Base-by-base conservation (phyloP, 2,797 vertebrate species). In the Pipistrellus nathusii region DNA sequence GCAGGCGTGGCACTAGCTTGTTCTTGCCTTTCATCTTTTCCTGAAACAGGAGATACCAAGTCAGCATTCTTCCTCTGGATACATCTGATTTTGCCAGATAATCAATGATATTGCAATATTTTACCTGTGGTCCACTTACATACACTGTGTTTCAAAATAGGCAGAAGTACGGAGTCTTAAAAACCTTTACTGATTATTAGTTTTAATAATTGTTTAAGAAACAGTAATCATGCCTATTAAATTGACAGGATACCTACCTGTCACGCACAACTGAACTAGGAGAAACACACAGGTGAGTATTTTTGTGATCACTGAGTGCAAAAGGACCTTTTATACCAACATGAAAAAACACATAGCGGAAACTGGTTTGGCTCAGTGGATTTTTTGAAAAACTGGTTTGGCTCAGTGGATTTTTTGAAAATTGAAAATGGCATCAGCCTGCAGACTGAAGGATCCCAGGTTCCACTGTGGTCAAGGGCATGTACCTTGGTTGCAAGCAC, bases 11-110 rank as follows among this genome's bases (percentile, higher is more conserved):
- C n/a, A 99, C 99, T 96, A 99, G 98, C 96, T 99, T 99, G 97
- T 99, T 99, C 96, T 99, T 99, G 95, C 99, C 99, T 98, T 99
- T 99, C 99, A 99, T 99, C 97, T 99, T 99, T 96, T 99, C 99
- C 99, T 99, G 1, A 30, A 97, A 96, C 6, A 41, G 78, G 9
- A 64, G 72, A 75, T 9, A 75, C 1, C 27, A 15, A 83, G 21
- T 93, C 18, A 86, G 18, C 48, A 41, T 38, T 82, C 57, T 68
- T 71, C 73, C 66, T 87, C 51, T 38, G 62, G 78, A 86, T 2
- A 51, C 20, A 75, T 17, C 8, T 35, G 20, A 23, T 46, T 44
- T 48, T 35, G 30, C 5, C 20, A 81, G 57, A 53, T 25, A 3
- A 55, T 46, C 35, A 68, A 27, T 41, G 41, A 78, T 35, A 55